Base-by-base conservation (phyloP, 2,888 invertebrate species). In the Liodrosophila aerea region DNA sequence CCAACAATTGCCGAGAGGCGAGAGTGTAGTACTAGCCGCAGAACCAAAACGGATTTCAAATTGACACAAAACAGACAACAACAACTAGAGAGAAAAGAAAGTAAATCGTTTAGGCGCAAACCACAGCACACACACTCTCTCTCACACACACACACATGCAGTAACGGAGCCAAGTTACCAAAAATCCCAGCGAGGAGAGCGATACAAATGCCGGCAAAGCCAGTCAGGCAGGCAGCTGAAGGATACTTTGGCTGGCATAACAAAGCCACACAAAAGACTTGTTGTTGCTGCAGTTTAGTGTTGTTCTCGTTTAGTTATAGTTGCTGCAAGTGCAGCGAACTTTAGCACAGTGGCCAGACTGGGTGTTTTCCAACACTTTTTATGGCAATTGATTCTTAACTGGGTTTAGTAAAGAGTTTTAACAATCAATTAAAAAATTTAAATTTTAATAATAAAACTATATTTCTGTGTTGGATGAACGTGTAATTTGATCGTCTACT, bases 41-140 rank as follows among this genome's bases (percentile, higher is more conserved):
- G 67, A 73, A 71, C 78, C 77, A 81, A 87, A 87, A 78, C 83
- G 77, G 86, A 87, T 87, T 86, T 87, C 72, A 69, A 83, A 86
- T 82, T 87, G 87, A 81, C 73, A 73, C 73, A 83, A 72, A 82
- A 77, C 72, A 75, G 73, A 73, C 70, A 22, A 5, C 22, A 22
- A 22, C 2, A 22, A 22, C 2, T 22, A 22, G 2, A 22, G n/a
- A n/a, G n/a, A 22, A 22, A 22, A 77, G 68, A 86, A 84, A 74
- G 66, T 61, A 70, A 80, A 82, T 87, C 85, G 87, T 85, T 87
- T 86, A 87, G 83, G 85, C 83, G 75, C 77, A 86, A 64, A 52
- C 64, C 74, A 46, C 30, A 56, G 44, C 53, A 34, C 39, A 47
- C 44, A n/a, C n/a, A n/a, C n/a, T n/a, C n/a, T n/a, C n/a, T n/a